phyloP scores from a whole-genome alignment of 2,888 invertebrate genomes.

The Yponomeuta plumbellus region DNA sequence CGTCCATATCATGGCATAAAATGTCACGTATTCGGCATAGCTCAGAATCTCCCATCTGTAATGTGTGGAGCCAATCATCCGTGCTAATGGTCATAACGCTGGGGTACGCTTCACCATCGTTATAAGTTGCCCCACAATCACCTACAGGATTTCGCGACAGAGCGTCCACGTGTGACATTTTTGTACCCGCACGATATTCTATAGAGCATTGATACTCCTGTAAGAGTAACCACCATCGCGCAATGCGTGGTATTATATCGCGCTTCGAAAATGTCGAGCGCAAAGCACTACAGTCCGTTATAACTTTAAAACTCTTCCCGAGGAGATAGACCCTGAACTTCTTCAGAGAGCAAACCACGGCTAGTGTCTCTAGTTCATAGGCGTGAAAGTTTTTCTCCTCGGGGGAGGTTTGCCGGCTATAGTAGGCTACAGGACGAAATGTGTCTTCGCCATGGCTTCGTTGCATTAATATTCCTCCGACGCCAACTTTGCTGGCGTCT shows the following conservation, averaged over 20 bases:
- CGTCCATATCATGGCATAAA: slow-evolving; percentile 19
- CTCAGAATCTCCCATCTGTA: slow-evolving; percentile 25
- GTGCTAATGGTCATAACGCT: slow-evolving; percentile 19
- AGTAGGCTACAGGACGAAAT: slow-evolving; percentile 1
- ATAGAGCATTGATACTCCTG: slow-evolving; percentile 15
- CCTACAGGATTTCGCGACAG: slow-evolving; percentile 15
- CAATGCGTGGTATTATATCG: slow-evolving; percentile 23
- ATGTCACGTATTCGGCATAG: slow-evolving; percentile 22
- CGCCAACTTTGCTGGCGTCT: too few species aligned
- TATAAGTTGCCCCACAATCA: too few species aligned
- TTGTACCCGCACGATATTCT: slow-evolving; percentile 16
- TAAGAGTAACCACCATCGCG: slow-evolving; percentile 20
- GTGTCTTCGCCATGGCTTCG: not conserved
- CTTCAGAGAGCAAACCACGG: slow-evolving; percentile 20
- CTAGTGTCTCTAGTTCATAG: slow-evolving; percentile 8
- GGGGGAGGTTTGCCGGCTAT: not conserved
- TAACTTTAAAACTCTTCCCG: slow-evolving; percentile 23
- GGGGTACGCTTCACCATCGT: too few species aligned
- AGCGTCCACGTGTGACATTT: slow-evolving; percentile 21
- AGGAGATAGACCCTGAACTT: slow-evolving; percentile 25
- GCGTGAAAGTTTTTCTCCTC: slow-evolving; percentile 10
- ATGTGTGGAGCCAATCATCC: slow-evolving; percentile 24
- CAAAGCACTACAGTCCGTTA: slow-evolving; percentile 26
- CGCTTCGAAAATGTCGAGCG: slow-evolving; percentile 24
- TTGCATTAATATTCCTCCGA: too few species aligned